Evolutionary conservation across 2,113 vertebrate genomes (phyloP).

Genomic region (Dasyurus viverrinus): DNA sequence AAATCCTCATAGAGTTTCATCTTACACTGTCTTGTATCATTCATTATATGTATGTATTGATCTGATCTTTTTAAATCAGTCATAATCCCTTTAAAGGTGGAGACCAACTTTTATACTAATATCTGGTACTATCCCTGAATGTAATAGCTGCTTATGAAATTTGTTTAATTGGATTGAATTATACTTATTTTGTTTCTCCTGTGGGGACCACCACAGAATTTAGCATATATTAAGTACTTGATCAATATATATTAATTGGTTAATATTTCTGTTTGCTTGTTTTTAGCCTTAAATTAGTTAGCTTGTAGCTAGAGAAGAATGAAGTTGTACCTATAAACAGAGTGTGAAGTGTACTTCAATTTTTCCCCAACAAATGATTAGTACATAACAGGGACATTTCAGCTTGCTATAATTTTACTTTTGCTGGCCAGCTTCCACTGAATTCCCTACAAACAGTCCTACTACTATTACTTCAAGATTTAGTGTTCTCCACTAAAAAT

Average conservation of each 20-base stretch:
- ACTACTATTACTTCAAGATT: not conserved
- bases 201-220: not conserved
- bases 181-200: not conserved
- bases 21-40: not conserved
- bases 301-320: not conserved
- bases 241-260: not conserved
- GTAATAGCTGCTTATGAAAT: not conserved
- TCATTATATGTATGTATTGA: not conserved
- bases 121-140: not conserved
- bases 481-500: not conserved
- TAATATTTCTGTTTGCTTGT: constrained; percentile 2
- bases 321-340: not conserved
- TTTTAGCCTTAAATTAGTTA: not conserved
- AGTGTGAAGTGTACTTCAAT: not conserved
- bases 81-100: not conserved
- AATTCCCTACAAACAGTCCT: constrained; percentile 34
- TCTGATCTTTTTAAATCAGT: constrained; percentile 19
- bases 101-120: not conserved
- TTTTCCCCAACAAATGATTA: constrained; percentile 12
- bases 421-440: not conserved
- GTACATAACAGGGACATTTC: not conserved
- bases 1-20: not conserved
- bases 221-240: not conserved
- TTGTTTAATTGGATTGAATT: not conserved
- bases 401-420: not conserved